Base-by-base conservation (phyloP, 2,888 invertebrate genomes). In the Smittia sp. region DNA sequence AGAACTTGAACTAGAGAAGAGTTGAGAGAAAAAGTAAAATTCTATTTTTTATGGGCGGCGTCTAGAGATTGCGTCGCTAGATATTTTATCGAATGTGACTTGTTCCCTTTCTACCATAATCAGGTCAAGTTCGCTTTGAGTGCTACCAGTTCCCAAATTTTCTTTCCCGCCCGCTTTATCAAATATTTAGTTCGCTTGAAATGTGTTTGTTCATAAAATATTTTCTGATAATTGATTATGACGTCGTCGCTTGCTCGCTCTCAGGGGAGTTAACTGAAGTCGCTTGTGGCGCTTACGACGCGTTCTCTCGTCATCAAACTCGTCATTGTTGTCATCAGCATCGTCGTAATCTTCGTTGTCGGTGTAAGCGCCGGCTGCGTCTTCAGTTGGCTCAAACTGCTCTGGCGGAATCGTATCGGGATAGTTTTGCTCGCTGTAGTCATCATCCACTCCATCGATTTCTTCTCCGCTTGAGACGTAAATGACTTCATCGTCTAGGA, bases 251-350 rank as follows among this genome's bases (percentile, higher is more conserved):
- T 9, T n/a, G n/a, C 32, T 32, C 32, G 9, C 32, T 32, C 32
- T 32, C 32, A 32, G 32, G 32, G 32, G 11, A 46, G 2, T 7
- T 46, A 15, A 46, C 2, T 11, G 15, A 46, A 11, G 11, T 46
- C 46, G n/a, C 58, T 58, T 58, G 7, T 58, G 58, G 18, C 46
- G 58, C 20, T 58, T 58, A 52, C 69, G n/a, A 27, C 69, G 52
- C 52, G 20, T 69, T 52, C 41, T 41, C 9, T 1, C 11, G 4
- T 3, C 11, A 18, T 54, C 27, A 13, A 39, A 27, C 32, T 52
- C 68, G 25, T 39, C 15, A 1, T 46, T n/a, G 9, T 24, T 9
- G 15, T 32, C 65, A 11, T 65, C 67, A 67, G n/a, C 22, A n/a
- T 41, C 67, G 15, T 67, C 67, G 24, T 24, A 32, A 41, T 41